phyloP scores from a whole-genome alignment of 2,888 invertebrate genomes.

The Emmelina monodactyla region DNA sequence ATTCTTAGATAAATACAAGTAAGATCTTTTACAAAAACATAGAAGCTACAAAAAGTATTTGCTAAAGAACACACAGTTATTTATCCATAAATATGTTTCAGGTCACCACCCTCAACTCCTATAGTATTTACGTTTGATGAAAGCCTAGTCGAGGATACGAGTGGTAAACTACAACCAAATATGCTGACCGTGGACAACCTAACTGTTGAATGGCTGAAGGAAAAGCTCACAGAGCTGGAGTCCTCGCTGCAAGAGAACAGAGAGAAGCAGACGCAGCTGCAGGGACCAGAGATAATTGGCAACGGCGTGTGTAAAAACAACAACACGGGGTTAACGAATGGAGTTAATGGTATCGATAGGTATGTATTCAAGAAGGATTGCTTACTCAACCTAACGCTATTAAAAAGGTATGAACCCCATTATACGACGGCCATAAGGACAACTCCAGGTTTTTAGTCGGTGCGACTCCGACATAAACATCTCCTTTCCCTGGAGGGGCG shows the following conservation, averaged over 20 bases:
- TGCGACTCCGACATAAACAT: too few species aligned
- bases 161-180: constrained; percentile 86
- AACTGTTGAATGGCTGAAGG: constrained; percentile 88
- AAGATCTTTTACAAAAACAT: constrained; percentile 27
- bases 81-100: too few species aligned
- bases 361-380: too few species aligned
- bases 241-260: constrained; percentile 80
- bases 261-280: constrained; percentile 70
- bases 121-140: constrained; percentile 87
- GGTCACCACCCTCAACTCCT: constrained; percentile 81
- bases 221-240: constrained; percentile 80
- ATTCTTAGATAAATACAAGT: constrained; percentile 90
- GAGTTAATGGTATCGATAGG: constrained; percentile 64
- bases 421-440: too few species aligned
- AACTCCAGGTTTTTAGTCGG: too few species aligned
- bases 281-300: constrained; percentile 60
- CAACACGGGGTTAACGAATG: constrained; percentile 55
- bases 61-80: not conserved
- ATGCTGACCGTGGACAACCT: constrained; percentile 91
- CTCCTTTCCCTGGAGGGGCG: too few species aligned
- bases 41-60: not conserved
- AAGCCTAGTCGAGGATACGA: constrained; percentile 86
- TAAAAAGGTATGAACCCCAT: too few species aligned
- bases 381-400: too few species aligned
- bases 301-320: constrained; percentile 60